phyloP scores from a whole-genome alignment of 2,797 vertebrate genomes.

The Tragopan temminckii region DNA sequence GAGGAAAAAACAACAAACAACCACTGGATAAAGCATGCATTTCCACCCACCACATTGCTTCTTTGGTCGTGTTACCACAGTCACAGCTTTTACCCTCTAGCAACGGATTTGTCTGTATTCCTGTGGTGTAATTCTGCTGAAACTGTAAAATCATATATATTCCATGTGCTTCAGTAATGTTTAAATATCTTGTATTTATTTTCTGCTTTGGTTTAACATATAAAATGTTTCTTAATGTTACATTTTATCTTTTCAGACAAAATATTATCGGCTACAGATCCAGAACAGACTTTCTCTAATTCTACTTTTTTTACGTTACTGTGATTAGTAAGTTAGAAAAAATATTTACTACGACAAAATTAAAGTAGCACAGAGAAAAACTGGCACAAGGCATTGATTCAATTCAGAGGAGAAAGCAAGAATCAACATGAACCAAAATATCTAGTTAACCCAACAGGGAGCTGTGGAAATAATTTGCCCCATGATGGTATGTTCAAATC shows the following conservation, averaged over 20 bases:
- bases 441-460: neutral
- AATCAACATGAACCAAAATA: neutral
- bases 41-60: neutral
- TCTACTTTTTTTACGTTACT: neutral
- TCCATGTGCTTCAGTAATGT: neutral
- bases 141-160: neutral
- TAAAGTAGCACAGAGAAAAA: conserved; percentile 5
- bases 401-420: neutral
- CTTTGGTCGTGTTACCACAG: neutral
- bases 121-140: neutral
- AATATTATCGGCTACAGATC: neutral
- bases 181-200: neutral
- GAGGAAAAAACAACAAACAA: neutral
- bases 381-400: neutral
- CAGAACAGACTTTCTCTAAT: neutral
- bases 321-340: neutral
- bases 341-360: neutral
- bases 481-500: neutral
- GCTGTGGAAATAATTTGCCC: neutral
- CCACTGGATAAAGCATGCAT: neutral
- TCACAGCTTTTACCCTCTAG: neutral
- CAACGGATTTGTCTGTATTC: neutral
- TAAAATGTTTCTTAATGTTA: neutral
- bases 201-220: neutral
- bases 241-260: neutral